phyloP scores from a whole-genome alignment of 2,797 vertebrate species.

The Staurois parvus region DNA sequence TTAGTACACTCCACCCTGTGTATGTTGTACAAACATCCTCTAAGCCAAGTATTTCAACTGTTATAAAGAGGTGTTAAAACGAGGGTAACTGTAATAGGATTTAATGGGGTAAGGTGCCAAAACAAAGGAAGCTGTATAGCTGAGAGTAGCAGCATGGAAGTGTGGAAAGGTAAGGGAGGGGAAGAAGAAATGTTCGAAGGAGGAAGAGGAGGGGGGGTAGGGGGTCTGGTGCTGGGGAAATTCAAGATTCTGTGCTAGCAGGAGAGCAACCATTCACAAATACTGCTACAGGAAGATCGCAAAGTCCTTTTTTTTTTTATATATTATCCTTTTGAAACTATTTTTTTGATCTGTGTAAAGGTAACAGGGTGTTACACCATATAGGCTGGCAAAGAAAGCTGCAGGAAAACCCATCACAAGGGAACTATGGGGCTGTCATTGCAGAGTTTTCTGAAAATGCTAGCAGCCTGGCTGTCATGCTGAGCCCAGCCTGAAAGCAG shows the following conservation, averaged over 20 bases:
- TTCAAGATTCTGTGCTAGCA: conserved; percentile 5
- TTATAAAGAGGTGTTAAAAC: conserved; percentile 63
- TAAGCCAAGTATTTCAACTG: conserved; percentile 60
- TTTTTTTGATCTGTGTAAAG: no score
- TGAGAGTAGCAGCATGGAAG: conserved; percentile 25
- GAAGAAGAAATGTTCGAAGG: conserved; percentile 1
- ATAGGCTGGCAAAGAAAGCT: no score
- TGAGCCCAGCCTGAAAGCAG: no score
- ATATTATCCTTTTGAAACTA: neutral
- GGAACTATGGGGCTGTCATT: no score
- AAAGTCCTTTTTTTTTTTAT: no score
- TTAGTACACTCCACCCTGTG: conserved; percentile 53
- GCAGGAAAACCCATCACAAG: no score
- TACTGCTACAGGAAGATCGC: neutral
- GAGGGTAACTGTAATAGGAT: conserved; percentile 62
- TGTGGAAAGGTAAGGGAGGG: conserved; percentile 31
- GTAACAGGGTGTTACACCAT: no score
- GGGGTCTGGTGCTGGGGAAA: neutral
- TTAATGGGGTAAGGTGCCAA: conserved; percentile 62
- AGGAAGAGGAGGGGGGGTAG: neutral
- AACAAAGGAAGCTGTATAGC: conserved; percentile 62
- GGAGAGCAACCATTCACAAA: neutral
- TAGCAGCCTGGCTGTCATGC: no score
- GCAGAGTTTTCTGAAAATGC: no score
- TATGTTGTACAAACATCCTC: conserved; percentile 51